A percentile compares a stretch with the other conserved stretches of the same genome.
These are phyloP conservation scores for Disparrhopalites patrizii DNA, from an alignment of 2,888 invertebrate species.

Conservation along the genomic window DNA sequence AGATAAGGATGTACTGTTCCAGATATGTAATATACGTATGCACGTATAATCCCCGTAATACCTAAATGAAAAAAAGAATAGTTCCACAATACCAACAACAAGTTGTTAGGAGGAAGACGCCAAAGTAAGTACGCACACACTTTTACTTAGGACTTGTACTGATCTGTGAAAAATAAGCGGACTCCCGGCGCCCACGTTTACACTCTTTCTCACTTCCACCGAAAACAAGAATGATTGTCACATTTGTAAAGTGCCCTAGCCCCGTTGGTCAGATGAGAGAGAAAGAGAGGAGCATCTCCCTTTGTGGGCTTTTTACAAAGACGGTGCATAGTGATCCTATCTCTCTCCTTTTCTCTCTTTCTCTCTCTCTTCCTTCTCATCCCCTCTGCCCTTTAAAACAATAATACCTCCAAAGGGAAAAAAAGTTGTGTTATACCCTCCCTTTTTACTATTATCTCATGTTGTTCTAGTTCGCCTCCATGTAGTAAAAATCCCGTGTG, in stretches of 20 bases:
- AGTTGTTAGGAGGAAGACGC: too few species aligned
- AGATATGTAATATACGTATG: background rate
- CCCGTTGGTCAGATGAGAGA: too few species aligned
- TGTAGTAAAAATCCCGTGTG: too few species aligned
- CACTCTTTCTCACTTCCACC: slow-evolving; percentile 13
- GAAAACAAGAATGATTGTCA: slow-evolving; percentile 23
- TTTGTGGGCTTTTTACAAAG: background rate
- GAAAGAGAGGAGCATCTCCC: too few species aligned
- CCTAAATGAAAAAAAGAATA: background rate
- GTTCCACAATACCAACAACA: too few species aligned
- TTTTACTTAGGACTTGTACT: too few species aligned
- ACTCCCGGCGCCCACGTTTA: slow-evolving; percentile 22
- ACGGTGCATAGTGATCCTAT: background rate
- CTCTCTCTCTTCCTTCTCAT: background rate
- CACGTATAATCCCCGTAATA: background rate
- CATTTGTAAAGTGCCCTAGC: slow-evolving; percentile 10
- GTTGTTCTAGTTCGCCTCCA: too few species aligned
- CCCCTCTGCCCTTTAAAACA: too few species aligned
- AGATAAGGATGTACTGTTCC: background rate
- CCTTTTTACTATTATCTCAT: too few species aligned
- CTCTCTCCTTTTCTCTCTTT: background rate
- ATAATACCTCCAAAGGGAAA: too few species aligned
- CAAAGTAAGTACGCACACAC: background rate
- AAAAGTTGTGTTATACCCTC: too few species aligned
- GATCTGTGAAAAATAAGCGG: too few species aligned